A percentile compares a stretch with the other conserved stretches of the same genome.
phyloP scores from a whole-genome alignment of 2,113 vertebrate genomes.

The Synchiropus splendidus region DNA sequence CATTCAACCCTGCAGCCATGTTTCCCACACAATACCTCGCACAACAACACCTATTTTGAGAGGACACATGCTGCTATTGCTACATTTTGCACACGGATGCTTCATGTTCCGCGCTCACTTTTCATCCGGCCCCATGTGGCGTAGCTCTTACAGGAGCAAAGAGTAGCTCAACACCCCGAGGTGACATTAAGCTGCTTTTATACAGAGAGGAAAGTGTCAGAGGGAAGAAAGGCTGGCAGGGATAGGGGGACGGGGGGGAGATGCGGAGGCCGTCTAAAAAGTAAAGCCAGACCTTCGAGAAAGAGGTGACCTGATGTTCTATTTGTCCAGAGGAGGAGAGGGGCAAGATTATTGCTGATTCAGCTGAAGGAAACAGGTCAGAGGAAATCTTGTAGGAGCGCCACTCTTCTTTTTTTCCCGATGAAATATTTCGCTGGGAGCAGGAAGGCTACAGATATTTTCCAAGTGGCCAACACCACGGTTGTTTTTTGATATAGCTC shows the following conservation, averaged over 20 bases:
- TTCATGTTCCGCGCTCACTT: conserved; percentile 11
- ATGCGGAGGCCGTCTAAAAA: conserved; percentile 18
- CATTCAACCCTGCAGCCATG: too few species aligned
- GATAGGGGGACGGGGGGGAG: background rate
- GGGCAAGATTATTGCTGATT: conserved; percentile 29
- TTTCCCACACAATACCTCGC: too few species aligned
- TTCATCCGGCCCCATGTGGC: conserved; percentile 15
- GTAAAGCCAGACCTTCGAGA: conserved; percentile 25
- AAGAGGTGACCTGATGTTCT: conserved; percentile 5
- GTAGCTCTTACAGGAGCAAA: conserved; percentile 19
- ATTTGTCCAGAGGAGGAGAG: conserved; percentile 5
- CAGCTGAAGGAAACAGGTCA: conserved; percentile 35
- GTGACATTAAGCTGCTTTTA: conserved; percentile 54
- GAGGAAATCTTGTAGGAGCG: conserved; percentile 11
- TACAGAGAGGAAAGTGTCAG: conserved; percentile 22
- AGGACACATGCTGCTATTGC: background rate
- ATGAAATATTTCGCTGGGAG: background rate
- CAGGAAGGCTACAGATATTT: background rate
- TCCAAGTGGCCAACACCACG: background rate
- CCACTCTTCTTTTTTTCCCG: too few species aligned
- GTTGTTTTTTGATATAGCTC: background rate
- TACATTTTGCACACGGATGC: conserved; percentile 6
- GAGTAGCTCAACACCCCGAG: conserved; percentile 28
- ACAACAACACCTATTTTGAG: background rate
- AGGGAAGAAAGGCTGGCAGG: conserved; percentile 8